Evolutionary conservation across 2,797 vertebrate species (phyloP), one percentile per base, ranked within the genome.

Genomic region (Rhabdomys pumilio): DNA sequence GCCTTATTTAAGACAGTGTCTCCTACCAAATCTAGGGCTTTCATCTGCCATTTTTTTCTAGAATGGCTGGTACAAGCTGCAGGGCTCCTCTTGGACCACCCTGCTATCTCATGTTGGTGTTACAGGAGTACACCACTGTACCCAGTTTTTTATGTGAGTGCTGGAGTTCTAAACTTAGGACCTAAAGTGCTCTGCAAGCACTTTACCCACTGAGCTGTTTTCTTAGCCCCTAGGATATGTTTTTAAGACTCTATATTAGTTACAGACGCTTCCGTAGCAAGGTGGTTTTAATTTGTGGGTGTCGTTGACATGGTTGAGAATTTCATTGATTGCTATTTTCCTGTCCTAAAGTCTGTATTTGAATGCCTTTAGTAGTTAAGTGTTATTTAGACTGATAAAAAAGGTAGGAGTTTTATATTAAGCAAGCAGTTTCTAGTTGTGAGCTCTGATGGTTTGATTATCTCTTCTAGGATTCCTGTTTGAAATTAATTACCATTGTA

Each of bases 321-420:
- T 69, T 93, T 55, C 47, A 55, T 17, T 17, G 19, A 4, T 79
- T 95, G 44, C 34, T 41, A 15, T 89, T 91, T 95, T 96, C 63
- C 65, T 90, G 34, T 92, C 19, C 92, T 95, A 26, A 79, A 9
- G 38, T 82, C 29, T 86, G 59, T n/a, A 85, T 26, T 50, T 53
- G 44, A 81, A 86, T 90, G 50, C 26, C 53, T 86, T 96, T 92
- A 96, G 59, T 88, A 95, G 26, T 85, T 88, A 79, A 85, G 69
- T 6, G 20, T 94, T 94, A 88, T 59, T 95, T 91, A 91, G 72
- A 84, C 29, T 91, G 80, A 80, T 95, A 41, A 63, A 88, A 79
- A 88, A 79, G 91, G 81, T 8, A 93, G 65, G 76, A 53, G 53
- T 87, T 93, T 31, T 89, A 41, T n/a, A 83, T 0, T 38, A 87